These are phyloP conservation scores for Muricea muricata DNA, from an alignment of 92 coral and sea anemone genomes.

Conservation along the genomic window DNA sequence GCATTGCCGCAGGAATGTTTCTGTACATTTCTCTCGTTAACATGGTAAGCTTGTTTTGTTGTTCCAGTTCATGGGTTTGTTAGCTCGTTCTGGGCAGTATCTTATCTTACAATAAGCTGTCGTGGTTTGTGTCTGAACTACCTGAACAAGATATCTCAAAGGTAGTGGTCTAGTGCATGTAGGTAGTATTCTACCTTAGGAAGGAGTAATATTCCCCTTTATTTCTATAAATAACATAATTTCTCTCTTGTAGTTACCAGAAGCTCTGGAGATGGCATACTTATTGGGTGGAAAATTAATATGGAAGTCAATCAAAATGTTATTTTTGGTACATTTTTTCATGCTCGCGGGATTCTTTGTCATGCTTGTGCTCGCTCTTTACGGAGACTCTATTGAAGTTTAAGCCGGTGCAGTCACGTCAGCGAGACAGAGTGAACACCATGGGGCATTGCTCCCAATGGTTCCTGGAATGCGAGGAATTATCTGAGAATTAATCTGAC, in stretches of 20 bases:
- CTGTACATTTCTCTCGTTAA: slow-evolving; percentile 91
- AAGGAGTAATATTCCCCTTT: too few species aligned
- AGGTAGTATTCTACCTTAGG: too few species aligned
- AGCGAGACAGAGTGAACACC: too few species aligned
- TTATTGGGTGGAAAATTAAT: slow-evolving; percentile 68
- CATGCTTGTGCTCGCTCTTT: slow-evolving; percentile 83
- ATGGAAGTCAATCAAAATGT: slow-evolving; percentile 72
- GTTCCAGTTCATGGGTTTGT: too few species aligned
- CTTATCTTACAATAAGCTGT: background rate
- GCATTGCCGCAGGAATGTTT: slow-evolving; percentile 97
- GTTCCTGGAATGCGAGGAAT: too few species aligned
- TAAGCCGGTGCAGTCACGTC: background rate
- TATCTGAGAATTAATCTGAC: too few species aligned
- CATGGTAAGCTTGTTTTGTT: slow-evolving; percentile 72
- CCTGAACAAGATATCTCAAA: too few species aligned
- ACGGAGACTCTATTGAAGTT: slow-evolving; percentile 37
- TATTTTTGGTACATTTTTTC: slow-evolving; percentile 80
- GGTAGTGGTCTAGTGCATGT: too few species aligned
- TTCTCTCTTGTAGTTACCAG: slow-evolving; percentile 75
- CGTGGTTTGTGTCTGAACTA: too few species aligned
- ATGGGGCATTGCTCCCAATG: too few species aligned
- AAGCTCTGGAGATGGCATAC: slow-evolving; percentile 91
- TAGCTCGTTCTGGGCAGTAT: too few species aligned
- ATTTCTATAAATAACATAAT: too few species aligned
- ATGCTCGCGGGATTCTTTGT: slow-evolving; percentile 81